A percentile compares a stretch with the other conserved stretches of the same genome.
Conservation (phyloP, 2,888 invertebrate genomes). For the Euplagia quadripunctaria region DNA sequence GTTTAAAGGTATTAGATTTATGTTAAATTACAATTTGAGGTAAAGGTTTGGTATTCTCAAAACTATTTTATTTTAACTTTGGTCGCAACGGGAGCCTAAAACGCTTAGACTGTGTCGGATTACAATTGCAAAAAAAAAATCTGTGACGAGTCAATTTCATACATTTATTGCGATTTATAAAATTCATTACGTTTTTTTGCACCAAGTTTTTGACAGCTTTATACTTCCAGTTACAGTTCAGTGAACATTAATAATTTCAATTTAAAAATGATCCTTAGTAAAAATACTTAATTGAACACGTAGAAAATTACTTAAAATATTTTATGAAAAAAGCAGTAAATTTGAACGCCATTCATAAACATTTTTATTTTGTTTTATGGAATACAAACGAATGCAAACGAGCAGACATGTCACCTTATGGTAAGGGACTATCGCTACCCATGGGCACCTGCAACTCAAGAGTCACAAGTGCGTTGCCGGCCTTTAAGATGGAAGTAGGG, state of each 20-base stretch:
- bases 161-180: conserved; percentile 13
- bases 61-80: neutral
- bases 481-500: too few species aligned
- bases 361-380: too few species aligned
- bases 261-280: conserved; percentile 1
- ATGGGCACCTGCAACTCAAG: too few species aligned
- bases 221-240: conserved; percentile 14
- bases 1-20: too few species aligned
- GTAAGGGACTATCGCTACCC: too few species aligned
- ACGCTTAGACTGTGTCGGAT: conserved; percentile 8
- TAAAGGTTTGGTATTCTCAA: neutral
- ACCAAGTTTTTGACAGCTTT: conserved; percentile 8
- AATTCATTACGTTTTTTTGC: conserved; percentile 15
- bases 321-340: neutral
- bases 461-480: too few species aligned
- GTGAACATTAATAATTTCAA: conserved; percentile 1
- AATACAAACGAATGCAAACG: too few species aligned
- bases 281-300: conserved; percentile 17
- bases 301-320: conserved; percentile 2
- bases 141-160: conserved; percentile 18
- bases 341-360: neutral
- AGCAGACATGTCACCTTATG: too few species aligned
- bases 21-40: too few species aligned
- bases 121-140: conserved; percentile 1
- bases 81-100: conserved; percentile 1